Conservation (phyloP, 2,113 vertebrate genomes). For the Ptilorrhoa leucosticta region DNA sequence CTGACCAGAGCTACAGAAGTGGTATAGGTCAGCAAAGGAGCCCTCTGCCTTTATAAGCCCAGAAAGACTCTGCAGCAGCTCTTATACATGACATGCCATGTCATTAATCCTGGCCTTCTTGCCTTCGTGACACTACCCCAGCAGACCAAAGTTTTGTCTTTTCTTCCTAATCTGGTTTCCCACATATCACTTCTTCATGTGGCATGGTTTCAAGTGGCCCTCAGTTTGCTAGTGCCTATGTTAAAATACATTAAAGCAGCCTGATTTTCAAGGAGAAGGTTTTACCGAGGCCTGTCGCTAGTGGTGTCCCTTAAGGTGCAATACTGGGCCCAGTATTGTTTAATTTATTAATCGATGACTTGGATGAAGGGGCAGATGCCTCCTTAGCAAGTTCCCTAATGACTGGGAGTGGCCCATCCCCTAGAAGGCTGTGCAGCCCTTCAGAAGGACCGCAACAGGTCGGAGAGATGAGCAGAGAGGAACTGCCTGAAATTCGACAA, state of each 20-base stretch:
- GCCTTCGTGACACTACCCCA: rapidly evolving
- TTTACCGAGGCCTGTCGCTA: background rate
- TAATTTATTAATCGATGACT: background rate
- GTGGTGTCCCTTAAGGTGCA: background rate
- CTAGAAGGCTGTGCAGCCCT: no score
- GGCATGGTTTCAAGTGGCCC: background rate
- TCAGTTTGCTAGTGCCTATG: background rate
- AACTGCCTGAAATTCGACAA: background rate
- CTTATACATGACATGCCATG: rapidly evolving
- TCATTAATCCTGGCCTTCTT: background rate
- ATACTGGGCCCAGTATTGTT: background rate
- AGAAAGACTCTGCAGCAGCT: background rate
- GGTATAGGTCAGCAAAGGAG: background rate
- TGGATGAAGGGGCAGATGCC: background rate
- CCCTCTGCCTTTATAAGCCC: background rate
- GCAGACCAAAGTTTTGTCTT: background rate
- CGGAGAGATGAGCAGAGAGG: background rate
- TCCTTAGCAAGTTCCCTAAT: background rate
- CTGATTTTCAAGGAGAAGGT: background rate
- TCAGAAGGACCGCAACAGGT: background rate
- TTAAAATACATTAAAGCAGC: background rate
- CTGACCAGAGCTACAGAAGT: conserved; percentile 9
- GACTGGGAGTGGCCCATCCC: rapidly evolving
- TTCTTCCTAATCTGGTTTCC: background rate
- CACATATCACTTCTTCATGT: background rate